A percentile compares a stretch with the other conserved stretches of the same genome.
These are phyloP conservation scores for Heliornis fulica DNA, from an alignment of 2,113 vertebrate genomes.

Conservation along the genomic window DNA sequence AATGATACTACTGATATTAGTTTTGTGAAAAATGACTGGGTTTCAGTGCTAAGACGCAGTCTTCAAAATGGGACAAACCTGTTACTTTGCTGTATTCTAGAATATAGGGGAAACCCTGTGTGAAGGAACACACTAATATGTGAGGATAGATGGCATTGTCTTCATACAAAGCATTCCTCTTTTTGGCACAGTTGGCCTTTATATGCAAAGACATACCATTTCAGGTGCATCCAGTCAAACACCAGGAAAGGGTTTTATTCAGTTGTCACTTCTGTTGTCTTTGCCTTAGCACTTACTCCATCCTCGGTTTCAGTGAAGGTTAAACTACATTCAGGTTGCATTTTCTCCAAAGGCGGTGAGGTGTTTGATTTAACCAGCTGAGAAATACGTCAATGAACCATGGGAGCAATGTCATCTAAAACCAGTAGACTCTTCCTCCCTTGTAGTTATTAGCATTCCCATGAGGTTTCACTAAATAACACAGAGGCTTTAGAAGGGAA, in stretches of 20 bases:
- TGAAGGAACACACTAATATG: not conserved
- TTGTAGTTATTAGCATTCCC: not conserved
- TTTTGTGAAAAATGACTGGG: not conserved
- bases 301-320: not conserved
- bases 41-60: not conserved
- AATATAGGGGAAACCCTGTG: not conserved
- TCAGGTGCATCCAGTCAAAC: not conserved
- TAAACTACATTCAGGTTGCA: not conserved
- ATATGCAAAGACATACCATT: not conserved
- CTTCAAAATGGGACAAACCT: not conserved
- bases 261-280: not conserved
- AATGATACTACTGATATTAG: not conserved
- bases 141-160: not conserved
- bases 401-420: not conserved
- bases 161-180: not conserved
- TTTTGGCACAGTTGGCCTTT: not conserved
- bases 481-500: not conserved
- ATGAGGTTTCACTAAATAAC: not conserved
- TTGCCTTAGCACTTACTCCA: not conserved
- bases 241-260: not conserved
- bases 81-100: not conserved
- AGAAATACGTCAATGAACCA: not conserved
- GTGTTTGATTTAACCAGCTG: not conserved
- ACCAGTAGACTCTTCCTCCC: not conserved
- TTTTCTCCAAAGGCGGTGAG: not conserved